Base-by-base conservation (phyloP, 2,113 vertebrate genomes). In the Mellivora capensis region DNA sequence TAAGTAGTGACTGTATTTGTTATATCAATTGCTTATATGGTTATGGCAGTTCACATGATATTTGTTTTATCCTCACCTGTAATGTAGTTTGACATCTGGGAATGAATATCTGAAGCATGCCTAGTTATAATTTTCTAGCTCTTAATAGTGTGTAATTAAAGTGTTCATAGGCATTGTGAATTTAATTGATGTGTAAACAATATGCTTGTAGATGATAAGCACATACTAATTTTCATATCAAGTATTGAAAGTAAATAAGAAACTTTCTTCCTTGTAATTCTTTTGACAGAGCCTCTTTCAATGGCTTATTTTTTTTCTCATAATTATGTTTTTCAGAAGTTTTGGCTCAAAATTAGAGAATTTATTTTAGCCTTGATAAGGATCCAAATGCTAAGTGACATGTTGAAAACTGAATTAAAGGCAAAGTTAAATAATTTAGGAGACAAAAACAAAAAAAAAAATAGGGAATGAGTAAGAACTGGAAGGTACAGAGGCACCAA, bases 71-170 rank as follows among this genome's bases (percentile, higher is more conserved):
- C 72, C 59, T 96, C 76, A 98, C 82, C 74, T 91, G 64, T 98
- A 97, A 97, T 97, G 98, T 95, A 94, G 77, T 93, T 91, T 97
- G 90, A 96, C 90, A 98, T 93, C 85, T 96, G 80, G 74, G 54
- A 91, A 69, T 88, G 67, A 93, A 8, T 88, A 94, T 90, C 79
- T 77, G 49, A 96, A 98, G 77, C 61, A 47, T 61, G 31, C 90
- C 59, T 97, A 72, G 82, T 90, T 97, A 96, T 91, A 97, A 97
- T 96, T 98, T 98, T 91, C 93, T 39, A 90, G 87, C 29, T 95
- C 44, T 92, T 93, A 95, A 85, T 52, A 88, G 93, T 71, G 34
- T 87, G 72, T 96, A 97, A 97, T 98, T 97, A 96, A 97, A 96
- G 81, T 83, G 95, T 96, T 97, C 96, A 71, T 77, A 90, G 52